phyloP scores from a whole-genome alignment of 2,113 vertebrate genomes.

The Isichthys henryi region DNA sequence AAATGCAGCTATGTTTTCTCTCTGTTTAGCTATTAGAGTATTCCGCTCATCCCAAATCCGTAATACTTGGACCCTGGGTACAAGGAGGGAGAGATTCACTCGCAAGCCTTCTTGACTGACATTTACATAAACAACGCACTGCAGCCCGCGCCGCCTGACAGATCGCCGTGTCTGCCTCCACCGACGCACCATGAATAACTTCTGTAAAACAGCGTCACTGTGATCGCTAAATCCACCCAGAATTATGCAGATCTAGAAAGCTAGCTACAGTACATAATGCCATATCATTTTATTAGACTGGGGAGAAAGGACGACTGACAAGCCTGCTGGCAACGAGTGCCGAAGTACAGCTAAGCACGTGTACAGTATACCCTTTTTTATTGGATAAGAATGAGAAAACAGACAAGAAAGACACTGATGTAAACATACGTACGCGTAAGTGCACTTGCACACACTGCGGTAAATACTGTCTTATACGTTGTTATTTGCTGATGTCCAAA shows the following conservation, averaged over 20 bases:
- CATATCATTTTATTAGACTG: not conserved
- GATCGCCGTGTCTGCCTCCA: not conserved
- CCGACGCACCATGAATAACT: not conserved
- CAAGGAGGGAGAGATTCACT: not conserved
- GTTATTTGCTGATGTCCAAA: not conserved
- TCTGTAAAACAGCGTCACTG: not conserved
- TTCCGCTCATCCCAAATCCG: not conserved
- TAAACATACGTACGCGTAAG: not conserved
- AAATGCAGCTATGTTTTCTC: conserved; percentile 22
- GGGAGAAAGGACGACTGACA: not conserved
- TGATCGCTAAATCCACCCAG: not conserved
- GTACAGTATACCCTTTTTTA: not conserved
- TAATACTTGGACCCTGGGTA: not conserved
- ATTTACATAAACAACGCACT: conserved; percentile 26
- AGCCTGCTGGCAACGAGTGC: not conserved
- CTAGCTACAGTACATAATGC: not conserved
- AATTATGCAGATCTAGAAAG: not conserved
- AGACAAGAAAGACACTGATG: not conserved
- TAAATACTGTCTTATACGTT: not conserved
- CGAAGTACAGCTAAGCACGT: not conserved
- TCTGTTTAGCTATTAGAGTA: conserved; percentile 22
- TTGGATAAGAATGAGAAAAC: not conserved
- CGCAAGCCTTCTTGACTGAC: conserved; percentile 13
- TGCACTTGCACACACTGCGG: not conserved
- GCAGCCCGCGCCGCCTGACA: not conserved